Evolutionary conservation across 2,888 invertebrate genomes (phyloP).

Genomic region (Griposia aprilina): DNA sequence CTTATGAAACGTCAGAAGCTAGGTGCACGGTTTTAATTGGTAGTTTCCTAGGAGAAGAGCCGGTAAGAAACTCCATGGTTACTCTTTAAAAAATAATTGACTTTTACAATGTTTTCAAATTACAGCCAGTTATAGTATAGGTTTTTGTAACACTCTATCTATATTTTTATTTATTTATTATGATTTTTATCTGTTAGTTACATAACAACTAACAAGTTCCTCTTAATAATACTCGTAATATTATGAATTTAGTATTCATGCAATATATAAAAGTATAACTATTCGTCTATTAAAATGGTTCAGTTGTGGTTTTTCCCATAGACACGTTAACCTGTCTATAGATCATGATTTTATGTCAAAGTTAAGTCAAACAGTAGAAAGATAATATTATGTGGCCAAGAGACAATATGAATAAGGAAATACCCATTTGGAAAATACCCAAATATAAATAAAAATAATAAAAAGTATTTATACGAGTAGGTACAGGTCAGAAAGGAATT

Average conservation of each 20-base stretch:
- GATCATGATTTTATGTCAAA: neutral
- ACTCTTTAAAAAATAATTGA: neutral
- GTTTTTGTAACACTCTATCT: neutral
- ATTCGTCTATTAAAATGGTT: neutral
- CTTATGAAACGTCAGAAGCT: neutral
- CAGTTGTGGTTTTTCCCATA: neutral
- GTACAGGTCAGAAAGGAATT: neutral
- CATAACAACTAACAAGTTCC: neutral
- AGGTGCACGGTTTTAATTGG: neutral
- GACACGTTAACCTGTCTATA: constrained; percentile 6
- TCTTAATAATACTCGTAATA: neutral
- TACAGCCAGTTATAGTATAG: too few relatives aligned
- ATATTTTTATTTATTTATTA: too few relatives aligned
- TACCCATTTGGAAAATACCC: neutral
- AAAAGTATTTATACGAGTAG: too few relatives aligned
- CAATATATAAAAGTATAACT: neutral
- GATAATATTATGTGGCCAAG: constrained; percentile 5
- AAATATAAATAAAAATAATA: too few relatives aligned
- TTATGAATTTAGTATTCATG: neutral
- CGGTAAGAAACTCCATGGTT: neutral
- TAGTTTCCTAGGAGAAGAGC: neutral
- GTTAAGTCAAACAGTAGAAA: neutral
- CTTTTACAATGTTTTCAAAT: neutral
- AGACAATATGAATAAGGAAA: constrained; percentile 6
- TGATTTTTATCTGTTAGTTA: neutral